phyloP scores from a whole-genome alignment of 1,140 invertebrate species.

The Drosophila kohkoa region DNA sequence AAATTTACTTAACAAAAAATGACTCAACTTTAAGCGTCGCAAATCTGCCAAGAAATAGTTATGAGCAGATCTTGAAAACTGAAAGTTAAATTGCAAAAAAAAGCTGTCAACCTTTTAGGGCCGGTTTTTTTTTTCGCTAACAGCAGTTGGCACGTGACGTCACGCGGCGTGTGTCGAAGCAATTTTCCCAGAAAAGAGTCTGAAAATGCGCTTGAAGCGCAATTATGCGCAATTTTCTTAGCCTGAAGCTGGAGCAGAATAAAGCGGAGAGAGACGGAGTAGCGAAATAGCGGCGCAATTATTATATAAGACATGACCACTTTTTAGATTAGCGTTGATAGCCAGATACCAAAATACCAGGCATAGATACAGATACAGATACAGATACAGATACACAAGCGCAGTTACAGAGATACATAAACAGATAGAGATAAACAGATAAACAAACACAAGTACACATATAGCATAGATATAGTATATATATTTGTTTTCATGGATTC shows the following conservation, averaged over 20 bases:
- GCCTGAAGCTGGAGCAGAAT: background rate
- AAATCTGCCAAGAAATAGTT: background rate
- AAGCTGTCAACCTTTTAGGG: constrained; percentile 16
- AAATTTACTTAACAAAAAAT: no score
- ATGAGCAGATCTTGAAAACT: background rate
- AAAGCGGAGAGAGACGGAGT: background rate
- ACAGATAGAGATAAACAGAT: constrained; percentile 3
- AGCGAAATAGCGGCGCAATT: constrained; percentile 29
- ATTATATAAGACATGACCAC: constrained; percentile 61
- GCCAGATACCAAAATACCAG: background rate
- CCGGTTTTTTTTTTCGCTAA: background rate
- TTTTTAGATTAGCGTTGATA: constrained; percentile 13
- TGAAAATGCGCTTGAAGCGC: constrained; percentile 39
- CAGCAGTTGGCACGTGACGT: constrained; percentile 60
- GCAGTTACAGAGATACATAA: background rate
- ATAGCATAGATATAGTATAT: constrained; percentile 33
- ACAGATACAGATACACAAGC: background rate
- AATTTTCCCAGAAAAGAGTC: constrained; percentile 61
- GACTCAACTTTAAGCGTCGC: background rate
- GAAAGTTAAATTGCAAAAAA: constrained; percentile 20
- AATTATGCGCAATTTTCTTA: constrained; percentile 64
- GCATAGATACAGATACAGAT: background rate
- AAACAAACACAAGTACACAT: constrained; percentile 8
- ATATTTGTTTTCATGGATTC: constrained; percentile 61
- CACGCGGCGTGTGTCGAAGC: constrained; percentile 43